Base-by-base conservation (phyloP, 2,113 vertebrate species). In the Typhlomys cinereus region DNA sequence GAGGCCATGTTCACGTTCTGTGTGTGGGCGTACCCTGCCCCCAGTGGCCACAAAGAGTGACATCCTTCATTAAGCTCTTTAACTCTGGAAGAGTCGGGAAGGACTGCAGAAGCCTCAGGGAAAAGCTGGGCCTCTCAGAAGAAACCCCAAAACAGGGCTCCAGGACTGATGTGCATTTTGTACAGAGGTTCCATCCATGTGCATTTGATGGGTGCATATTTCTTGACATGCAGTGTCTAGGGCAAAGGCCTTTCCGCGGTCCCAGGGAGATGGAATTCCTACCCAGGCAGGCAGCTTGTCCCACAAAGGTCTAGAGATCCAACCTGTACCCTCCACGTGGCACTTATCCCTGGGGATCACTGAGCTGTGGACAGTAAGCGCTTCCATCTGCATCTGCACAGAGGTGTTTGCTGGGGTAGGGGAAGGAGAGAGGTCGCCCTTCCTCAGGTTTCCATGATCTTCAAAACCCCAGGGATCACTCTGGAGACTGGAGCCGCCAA, bases 21-120 rank as follows among this genome's bases (percentile, higher is more conserved):
- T 54, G 62, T 94, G 75, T 94, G 75, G 92, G 76, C 71, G 81
- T 92, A 80, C 0, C 34, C 89, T 95, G 96, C 95, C 92, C 57
- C 91, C 8, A 92, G 96, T 91, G 96, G 96, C 79, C 80, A 89
- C 46, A 85, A 76, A 46, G 34, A 85, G 81, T 82, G 18, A 88
- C 36, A 85, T 13, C 50, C 48, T 73, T 90, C 39, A 50, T 34
- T 8, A 81, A 80, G 18, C 80, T 78, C 50, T 62, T 27, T 46
- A 81, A 92, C 79, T 85, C 21, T 14, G 48, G 57, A 91, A 87
- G n/a, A 61, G 4, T 25, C 66, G 59, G 18, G 79, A 91, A 92
- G 76, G 88, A 88, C 52, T 73, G 88, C 80, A 39, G 78, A 66
- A 83, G 50, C 31, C 36, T 46, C 41, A 87, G 34, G 62, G 76